These are phyloP conservation scores for Aphodius granarius DNA, from an alignment of 2,888 invertebrate species.

Conservation along the genomic window DNA sequence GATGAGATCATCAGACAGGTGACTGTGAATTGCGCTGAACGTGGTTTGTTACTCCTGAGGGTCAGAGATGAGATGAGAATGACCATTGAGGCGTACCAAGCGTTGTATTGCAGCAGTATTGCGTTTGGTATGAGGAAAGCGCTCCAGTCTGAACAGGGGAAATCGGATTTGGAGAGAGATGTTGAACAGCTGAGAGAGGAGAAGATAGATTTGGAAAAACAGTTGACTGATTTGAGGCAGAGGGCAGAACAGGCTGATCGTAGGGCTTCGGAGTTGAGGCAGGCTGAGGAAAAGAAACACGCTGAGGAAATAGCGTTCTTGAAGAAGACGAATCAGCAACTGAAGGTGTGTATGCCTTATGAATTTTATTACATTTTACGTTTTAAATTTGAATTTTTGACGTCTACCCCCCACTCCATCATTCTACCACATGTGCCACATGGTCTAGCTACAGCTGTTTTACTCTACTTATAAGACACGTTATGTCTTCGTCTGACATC, in stretches of 20 bases:
- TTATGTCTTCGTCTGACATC: too few species aligned
- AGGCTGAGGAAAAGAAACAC: slow-evolving; percentile 90
- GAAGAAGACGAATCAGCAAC: slow-evolving; percentile 91
- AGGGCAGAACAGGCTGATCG: slow-evolving; percentile 83
- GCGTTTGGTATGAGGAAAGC: slow-evolving; percentile 98
- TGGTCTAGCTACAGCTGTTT: too few species aligned
- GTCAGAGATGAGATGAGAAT: slow-evolving; percentile 95
- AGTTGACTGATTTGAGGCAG: slow-evolving; percentile 63
- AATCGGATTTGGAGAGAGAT: slow-evolving; percentile 76
- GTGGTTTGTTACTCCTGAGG: slow-evolving; percentile 88
- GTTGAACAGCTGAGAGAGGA: slow-evolving; percentile 71
- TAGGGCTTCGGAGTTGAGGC: slow-evolving; percentile 77
- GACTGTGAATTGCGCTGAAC: slow-evolving; percentile 95
- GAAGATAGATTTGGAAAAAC: slow-evolving; percentile 66
- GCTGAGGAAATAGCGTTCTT: slow-evolving; percentile 89
- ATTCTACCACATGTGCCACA: too few species aligned
- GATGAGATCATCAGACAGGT: slow-evolving; percentile 93
- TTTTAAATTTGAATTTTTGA: too few species aligned
- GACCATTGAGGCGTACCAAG: slow-evolving; percentile 96
- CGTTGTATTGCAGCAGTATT: slow-evolving; percentile 94
- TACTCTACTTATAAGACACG: too few species aligned
- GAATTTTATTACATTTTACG: too few species aligned
- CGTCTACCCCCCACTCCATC: too few species aligned
- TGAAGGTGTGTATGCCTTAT: slow-evolving; percentile 76
- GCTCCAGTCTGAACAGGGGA: slow-evolving; percentile 87